Base-by-base conservation (phyloP, 1,140 invertebrate genomes). In the Oncopeltus fasciatus region DNA sequence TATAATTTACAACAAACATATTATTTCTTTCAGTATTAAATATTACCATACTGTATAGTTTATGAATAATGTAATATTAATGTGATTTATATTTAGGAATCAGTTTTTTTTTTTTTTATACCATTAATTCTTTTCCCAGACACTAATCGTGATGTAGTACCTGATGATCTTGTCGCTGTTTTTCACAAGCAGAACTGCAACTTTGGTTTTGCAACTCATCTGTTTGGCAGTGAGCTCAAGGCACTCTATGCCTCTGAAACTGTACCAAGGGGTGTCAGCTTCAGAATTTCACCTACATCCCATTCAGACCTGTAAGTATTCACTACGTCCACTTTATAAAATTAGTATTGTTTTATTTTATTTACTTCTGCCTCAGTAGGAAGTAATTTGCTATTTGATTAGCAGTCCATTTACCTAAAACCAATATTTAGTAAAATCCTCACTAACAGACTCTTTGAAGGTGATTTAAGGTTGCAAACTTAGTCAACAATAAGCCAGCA, bases 151-250 rank as follows among this genome's bases (percentile, higher is more conserved):
- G 92, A 97, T 74, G 83, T 89, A 4, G 84, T 96, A 18, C 88
- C 90, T 5, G 92, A 95, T 72, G 92, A 95, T 71, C 75, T 95
- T 60, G 86, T 97, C 0, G 84, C 87, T 1, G 90, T 94, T 0
- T 95, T 97, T 74, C 90, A 95, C 74, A 92, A 92, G 68, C 86
- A 92, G 65, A 85, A 82, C 44, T 96, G 92, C 72, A 92, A 90
- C 69, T 96, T 96, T 74, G 92, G 92, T 11, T 97, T 97, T 73
- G 92, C 90, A 0, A 92, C 90, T 2, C 92, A 95, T 73, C 76
- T 97, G 0, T 97, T 96, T 73, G 90, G 91, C 0, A 88, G 87
- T 43, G 92, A 97, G 72, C 74, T 95, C 31, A 93, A 93, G 76
- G 86, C 88, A 0, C 74, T 94, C 14, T 90, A 88, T 70, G 84